Evolutionary conservation across 1,140 invertebrate species (phyloP).

Genomic region (Formica exsecta): DNA sequence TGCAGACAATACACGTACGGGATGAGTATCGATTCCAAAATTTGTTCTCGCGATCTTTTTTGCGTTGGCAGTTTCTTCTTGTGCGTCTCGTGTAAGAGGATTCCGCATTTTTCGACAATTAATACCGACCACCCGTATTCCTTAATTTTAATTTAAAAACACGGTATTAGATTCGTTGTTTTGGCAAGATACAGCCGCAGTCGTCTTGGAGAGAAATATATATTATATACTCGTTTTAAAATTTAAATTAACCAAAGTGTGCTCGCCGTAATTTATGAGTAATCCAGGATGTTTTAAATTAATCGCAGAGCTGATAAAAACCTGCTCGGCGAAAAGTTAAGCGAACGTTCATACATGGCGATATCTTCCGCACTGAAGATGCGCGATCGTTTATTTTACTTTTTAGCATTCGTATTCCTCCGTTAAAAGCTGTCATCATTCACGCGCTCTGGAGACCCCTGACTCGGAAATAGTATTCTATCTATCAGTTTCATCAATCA

Average conservation of each 20-base stretch:
- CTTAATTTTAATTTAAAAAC: constrained; percentile 1
- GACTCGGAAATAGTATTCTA: constrained; percentile 57
- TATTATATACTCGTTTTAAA: constrained; percentile 7
- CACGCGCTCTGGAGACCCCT: constrained; percentile 48
- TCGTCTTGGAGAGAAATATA: background rate
- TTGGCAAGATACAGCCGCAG: background rate
- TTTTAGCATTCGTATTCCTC: constrained; percentile 43
- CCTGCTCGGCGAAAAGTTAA: constrained; percentile 23
- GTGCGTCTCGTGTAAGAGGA: background rate
- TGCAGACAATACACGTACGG: background rate
- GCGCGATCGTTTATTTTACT: constrained; percentile 28
- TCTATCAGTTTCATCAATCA: constrained; percentile 59
- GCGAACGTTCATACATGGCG: no score
- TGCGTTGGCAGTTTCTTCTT: background rate
- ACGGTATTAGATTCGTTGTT: background rate
- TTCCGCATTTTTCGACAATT: background rate
- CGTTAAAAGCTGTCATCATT: constrained; percentile 59
- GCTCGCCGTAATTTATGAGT: constrained; percentile 41
- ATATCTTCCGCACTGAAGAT: constrained; percentile 31
- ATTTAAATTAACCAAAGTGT: constrained; percentile 34
- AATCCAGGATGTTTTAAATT: constrained; percentile 34
- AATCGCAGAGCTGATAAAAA: constrained; percentile 24
- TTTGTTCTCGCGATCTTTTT: background rate
- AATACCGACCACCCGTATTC: background rate
- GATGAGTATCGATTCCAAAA: constrained; percentile 1